phyloP scores from a whole-genome alignment of 2,113 vertebrate genomes.

The Bettongia penicillata region DNA sequence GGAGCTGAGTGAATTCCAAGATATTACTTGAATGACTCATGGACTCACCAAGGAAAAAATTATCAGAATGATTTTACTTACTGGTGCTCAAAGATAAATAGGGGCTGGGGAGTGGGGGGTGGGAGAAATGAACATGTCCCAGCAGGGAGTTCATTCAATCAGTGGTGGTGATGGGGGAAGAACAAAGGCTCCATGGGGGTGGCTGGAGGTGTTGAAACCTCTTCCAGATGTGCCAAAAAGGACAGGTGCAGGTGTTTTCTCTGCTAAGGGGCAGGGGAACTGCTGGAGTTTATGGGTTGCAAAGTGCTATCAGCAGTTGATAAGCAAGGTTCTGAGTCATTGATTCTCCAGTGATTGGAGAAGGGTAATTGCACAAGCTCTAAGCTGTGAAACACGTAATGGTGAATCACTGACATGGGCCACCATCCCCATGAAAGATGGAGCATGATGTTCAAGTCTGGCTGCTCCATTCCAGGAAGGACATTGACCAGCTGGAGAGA shows the following conservation, averaged over 20 bases:
- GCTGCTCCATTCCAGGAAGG: not conserved
- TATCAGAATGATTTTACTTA: fast-evolving
- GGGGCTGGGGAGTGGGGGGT: not conserved
- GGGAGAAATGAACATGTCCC: not conserved
- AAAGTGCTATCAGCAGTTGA: slow-evolving; percentile 50
- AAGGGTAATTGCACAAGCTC: slow-evolving; percentile 18
- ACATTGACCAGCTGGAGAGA: not conserved
- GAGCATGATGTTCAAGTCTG: not conserved
- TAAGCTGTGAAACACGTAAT: not conserved
- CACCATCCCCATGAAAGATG: not conserved
- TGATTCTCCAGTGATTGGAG: slow-evolving; percentile 15
- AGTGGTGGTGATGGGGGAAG: not conserved
- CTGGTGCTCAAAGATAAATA: not conserved
- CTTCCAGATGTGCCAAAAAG: slow-evolving; percentile 41
- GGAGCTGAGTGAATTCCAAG: not conserved
- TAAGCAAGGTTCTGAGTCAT: slow-evolving; percentile 52
- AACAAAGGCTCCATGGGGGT: slow-evolving; percentile 14
- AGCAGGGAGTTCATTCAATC: not conserved
- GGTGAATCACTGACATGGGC: slow-evolving; percentile 39
- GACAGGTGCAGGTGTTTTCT: slow-evolving; percentile 62
- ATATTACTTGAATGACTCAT: not conserved
- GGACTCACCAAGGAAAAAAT: not conserved
- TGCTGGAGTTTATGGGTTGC: slow-evolving; percentile 46
- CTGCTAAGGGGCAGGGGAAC: slow-evolving; percentile 11
- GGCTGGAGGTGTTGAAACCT: not conserved